Evolutionary conservation across 2,888 invertebrate species (phyloP), one percentile per base, ranked within the genome.

Genomic region (Aphidoletes aphidimyza): DNA sequence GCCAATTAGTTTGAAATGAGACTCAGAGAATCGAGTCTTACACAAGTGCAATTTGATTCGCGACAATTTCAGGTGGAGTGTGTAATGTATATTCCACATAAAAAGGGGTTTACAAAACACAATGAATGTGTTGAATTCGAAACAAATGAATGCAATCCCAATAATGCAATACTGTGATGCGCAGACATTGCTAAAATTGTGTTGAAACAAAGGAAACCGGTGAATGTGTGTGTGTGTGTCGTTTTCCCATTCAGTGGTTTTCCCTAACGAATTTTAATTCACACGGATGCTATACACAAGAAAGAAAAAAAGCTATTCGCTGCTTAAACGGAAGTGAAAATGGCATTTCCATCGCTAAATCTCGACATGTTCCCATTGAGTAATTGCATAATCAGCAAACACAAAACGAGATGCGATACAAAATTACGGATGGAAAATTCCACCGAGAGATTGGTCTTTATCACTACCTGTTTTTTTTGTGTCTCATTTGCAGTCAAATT

Each of bases 1-100:
- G 69, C 69, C 69, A 69, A 69, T 69, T 69, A 69, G n/a, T 30
- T 5, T 69, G 69, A 30, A 69, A 30, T 69, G 69, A 22, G 5
- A 14, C 3, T 22, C 8, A 26, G 26, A 54, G 22, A 54, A 54
- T 5, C 54, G 22, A 54, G 22, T 11, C 30, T 47, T 47, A 11
- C n/a, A 39, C 54, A 30, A 69, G 14, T 30, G 69, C 26, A 54
- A 54, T 69, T 69, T 69, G 26, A 69, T n/a, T 69, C 34, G 69
- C 69, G 30, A 69, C 14, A 14, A 14, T 69, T 69, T 26, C 26
- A 6, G 26, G 14, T 42, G 42, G 42, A 9, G 42, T 42, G 42
- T 14, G 42, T 42, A 42, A 42, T 42, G 42, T 47, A 8, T 47
- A 19, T 47, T 17, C 17, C 19, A 17, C 11, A 17, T 47, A 19